Conservation (phyloP, 2,888 invertebrate genomes). For the Apocheima hispidaria region DNA sequence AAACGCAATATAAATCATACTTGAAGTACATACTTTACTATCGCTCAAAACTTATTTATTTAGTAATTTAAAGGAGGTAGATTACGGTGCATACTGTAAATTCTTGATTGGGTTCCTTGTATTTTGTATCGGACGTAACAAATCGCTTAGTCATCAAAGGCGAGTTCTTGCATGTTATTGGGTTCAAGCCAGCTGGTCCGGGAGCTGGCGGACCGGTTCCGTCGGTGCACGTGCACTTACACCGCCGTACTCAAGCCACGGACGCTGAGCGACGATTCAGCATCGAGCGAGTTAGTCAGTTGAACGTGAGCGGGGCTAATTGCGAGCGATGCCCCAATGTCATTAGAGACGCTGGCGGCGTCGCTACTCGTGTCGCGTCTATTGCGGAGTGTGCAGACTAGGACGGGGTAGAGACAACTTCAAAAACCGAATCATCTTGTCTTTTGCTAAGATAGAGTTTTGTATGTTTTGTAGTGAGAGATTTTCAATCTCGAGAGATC, state of each 20-base stretch:
- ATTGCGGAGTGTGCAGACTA: neutral
- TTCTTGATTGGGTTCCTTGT: slow-evolving; percentile 18
- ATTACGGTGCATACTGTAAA: neutral
- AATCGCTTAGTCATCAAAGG: slow-evolving; percentile 54
- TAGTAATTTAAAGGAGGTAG: neutral
- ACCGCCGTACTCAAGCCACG: slow-evolving; percentile 40
- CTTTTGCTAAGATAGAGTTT: neutral
- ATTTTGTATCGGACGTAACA: slow-evolving; percentile 42
- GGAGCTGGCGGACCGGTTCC: slow-evolving; percentile 59
- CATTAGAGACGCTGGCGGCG: slow-evolving; percentile 38
- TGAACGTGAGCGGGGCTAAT: slow-evolving; percentile 56
- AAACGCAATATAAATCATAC: no score
- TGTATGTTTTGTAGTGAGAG: neutral
- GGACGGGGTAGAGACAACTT: neutral
- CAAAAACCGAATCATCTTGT: neutral
- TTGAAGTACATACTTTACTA: neutral
- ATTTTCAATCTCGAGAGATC: neutral
- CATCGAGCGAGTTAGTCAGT: slow-evolving; percentile 18
- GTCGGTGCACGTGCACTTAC: slow-evolving; percentile 54
- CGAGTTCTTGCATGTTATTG: slow-evolving; percentile 51
- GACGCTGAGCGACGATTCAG: slow-evolving; percentile 39
- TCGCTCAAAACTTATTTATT: neutral
- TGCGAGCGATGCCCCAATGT: slow-evolving; percentile 56
- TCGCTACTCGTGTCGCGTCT: neutral
- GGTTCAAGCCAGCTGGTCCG: slow-evolving; percentile 45